These are phyloP conservation scores for Saccostrea cuccullata DNA, from an alignment of 1,140 invertebrate species.

Conservation along the genomic window DNA sequence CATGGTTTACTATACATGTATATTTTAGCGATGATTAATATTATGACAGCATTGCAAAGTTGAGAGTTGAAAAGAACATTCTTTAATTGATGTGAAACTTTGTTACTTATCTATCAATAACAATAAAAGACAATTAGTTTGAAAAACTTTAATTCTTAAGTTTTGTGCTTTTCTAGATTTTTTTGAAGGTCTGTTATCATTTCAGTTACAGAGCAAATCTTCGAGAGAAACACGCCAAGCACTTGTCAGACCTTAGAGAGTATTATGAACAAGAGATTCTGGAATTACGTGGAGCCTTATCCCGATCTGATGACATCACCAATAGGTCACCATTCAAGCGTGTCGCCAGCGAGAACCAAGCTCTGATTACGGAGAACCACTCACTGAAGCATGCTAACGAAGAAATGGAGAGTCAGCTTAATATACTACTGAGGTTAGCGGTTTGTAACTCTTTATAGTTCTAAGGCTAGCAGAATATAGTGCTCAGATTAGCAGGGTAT, in stretches of 20 bases:
- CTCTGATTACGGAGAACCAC: constrained; percentile 60
- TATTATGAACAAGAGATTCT: constrained; percentile 71
- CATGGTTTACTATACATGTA: too few relatives aligned
- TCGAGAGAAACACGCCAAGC: constrained; percentile 70
- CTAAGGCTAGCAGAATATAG: not conserved
- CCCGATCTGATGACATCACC: constrained; percentile 43
- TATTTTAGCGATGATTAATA: too few relatives aligned
- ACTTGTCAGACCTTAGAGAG: constrained; percentile 66
- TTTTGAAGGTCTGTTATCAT: too few relatives aligned
- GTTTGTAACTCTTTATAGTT: too few relatives aligned
- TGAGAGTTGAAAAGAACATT: too few relatives aligned
- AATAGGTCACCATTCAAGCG: constrained; percentile 41
- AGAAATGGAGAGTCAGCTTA: constrained; percentile 59
- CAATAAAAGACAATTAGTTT: too few relatives aligned
- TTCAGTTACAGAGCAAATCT: constrained; percentile 59
- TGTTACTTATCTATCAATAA: too few relatives aligned
- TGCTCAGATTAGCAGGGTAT: not conserved
- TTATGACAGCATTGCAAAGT: too few relatives aligned
- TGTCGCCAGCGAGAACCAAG: constrained; percentile 52
- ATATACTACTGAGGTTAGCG: constrained; percentile 59
- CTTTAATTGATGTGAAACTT: too few relatives aligned
- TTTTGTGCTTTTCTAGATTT: too few relatives aligned
- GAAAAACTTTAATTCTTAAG: too few relatives aligned
- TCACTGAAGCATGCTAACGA: constrained; percentile 54
- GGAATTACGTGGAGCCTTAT: constrained; percentile 58